A percentile compares a stretch with the other conserved stretches of the same genome.
Evolutionary conservation across 2,888 invertebrate genomes (phyloP).

Genomic region (Trachelus troglodyta): DNA sequence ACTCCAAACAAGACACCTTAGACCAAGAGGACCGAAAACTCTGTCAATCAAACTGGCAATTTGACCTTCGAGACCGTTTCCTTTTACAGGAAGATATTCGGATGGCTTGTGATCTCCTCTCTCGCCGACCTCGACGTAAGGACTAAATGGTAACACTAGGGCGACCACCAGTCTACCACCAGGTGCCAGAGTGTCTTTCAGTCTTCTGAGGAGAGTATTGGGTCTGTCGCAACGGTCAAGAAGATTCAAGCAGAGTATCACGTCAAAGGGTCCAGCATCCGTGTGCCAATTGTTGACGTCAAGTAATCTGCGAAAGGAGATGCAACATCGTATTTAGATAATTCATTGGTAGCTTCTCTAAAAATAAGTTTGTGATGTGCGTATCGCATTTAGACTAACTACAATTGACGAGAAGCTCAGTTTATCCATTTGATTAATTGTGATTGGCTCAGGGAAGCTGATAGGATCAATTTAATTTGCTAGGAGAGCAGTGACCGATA

Average conservation of each 20-base stretch:
- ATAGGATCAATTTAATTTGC: too few relatives aligned
- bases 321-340: too few relatives aligned
- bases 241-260: slow-evolving; percentile 91
- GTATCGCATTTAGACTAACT: too few relatives aligned
- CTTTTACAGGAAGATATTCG: slow-evolving; percentile 77
- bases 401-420: too few relatives aligned
- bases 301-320: slow-evolving; percentile 70
- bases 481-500: too few relatives aligned
- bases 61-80: slow-evolving; percentile 82
- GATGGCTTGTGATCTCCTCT: slow-evolving; percentile 78
- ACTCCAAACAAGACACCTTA: slow-evolving; percentile 85
- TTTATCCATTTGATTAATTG: too few relatives aligned
- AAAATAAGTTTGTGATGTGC: too few relatives aligned
- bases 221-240: slow-evolving; percentile 94
- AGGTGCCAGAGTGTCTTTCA: slow-evolving; percentile 77
- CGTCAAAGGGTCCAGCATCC: slow-evolving; percentile 72
- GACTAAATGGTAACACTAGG: slow-evolving; percentile 91
- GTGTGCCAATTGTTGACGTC: slow-evolving; percentile 77
- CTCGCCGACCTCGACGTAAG: slow-evolving; percentile 91
- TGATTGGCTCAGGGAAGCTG: too few relatives aligned
- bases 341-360: too few relatives aligned
- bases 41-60: slow-evolving; percentile 75
- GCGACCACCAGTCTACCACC: slow-evolving; percentile 86
- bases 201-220: slow-evolving; percentile 79
- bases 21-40: slow-evolving; percentile 76